Base-by-base conservation (phyloP, 1,140 invertebrate genomes). In the Conus betulinus region DNA sequence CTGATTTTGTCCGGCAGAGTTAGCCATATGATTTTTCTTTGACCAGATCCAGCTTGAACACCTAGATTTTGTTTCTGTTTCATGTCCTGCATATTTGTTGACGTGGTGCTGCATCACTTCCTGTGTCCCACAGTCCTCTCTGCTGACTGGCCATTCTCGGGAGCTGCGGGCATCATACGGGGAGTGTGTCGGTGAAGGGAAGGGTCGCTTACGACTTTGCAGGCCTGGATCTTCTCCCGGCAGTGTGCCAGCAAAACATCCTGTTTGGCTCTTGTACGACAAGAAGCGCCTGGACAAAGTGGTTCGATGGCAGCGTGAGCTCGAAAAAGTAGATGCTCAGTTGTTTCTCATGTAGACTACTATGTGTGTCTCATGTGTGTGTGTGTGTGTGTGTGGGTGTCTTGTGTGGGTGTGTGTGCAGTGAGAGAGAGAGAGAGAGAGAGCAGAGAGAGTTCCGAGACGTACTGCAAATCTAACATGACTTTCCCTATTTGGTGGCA, bases 221-320 rank as follows among this genome's bases (percentile, higher is more conserved):
- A 99, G 91, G 97, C 98, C 0, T 99, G 98, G 98, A 96, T 99
- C 0, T 97, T 97, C 94, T 96, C 96, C 96, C 0, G 97, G 96
- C 15, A 96, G 95, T 76, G 92, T 97, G 6, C 91, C 91, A 97
- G 63, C 97, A 99, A 93, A 99, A 99, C 94, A 98, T 99, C 83
- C 92, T 98, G 0, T 99, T 99, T 95, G 98, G 96, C 11, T 88
- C 92, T 15, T 88, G 7, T 95, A 90, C 89, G 91, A 95, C 13
- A 90, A 90, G 60, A 60, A 89, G 7, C 92, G 89, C 52, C 95
- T 94, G 88, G 90, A 94, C 85, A 90, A 85, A 87, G 93, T 94
- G 25, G 81, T 95, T 5, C 92, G 92, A 71, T n/a, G 76, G 8
- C 76, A 39, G 76, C 17, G 76, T 39, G 1, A 51, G 25, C n/a